phyloP scores from a whole-genome alignment of 2,797 vertebrate genomes.

The Gymnothorax javanicus region DNA sequence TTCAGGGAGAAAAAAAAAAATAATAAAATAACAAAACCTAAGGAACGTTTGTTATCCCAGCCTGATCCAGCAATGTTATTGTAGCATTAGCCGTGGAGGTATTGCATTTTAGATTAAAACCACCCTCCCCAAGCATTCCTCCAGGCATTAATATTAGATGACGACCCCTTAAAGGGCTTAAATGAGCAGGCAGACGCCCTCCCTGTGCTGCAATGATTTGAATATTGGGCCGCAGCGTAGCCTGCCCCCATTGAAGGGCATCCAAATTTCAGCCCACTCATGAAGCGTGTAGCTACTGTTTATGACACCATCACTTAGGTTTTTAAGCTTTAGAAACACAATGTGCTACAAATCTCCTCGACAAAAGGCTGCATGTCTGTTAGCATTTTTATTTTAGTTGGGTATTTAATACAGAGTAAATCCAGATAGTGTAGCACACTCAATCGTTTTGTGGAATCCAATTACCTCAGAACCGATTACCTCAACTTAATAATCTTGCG shows the following conservation, averaged over 20 bases:
- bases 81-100: slow-evolving; percentile 34
- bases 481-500: too few relatives aligned
- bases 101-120: slow-evolving; percentile 41
- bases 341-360: background rate
- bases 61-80: slow-evolving; percentile 26
- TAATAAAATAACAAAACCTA: background rate
- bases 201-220: slow-evolving; percentile 5
- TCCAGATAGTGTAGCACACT: too few relatives aligned
- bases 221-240: background rate
- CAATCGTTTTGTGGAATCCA: too few relatives aligned
- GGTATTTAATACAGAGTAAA: too few relatives aligned
- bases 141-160: slow-evolving; percentile 43
- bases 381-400: background rate
- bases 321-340: background rate
- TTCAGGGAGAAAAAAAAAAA: slow-evolving; percentile 5
- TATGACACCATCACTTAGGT: background rate
- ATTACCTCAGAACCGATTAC: too few relatives aligned
- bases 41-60: slow-evolving; percentile 32
- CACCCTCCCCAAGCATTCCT: slow-evolving; percentile 22
- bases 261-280: background rate
- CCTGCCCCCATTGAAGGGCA: background rate
- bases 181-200: slow-evolving; percentile 18
- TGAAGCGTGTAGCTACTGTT: background rate
- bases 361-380: background rate
- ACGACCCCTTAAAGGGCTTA: slow-evolving; percentile 41